Evolutionary conservation across 2,888 invertebrate species (phyloP).

Genomic region (Pseudococcus jackbeardsleyi): DNA sequence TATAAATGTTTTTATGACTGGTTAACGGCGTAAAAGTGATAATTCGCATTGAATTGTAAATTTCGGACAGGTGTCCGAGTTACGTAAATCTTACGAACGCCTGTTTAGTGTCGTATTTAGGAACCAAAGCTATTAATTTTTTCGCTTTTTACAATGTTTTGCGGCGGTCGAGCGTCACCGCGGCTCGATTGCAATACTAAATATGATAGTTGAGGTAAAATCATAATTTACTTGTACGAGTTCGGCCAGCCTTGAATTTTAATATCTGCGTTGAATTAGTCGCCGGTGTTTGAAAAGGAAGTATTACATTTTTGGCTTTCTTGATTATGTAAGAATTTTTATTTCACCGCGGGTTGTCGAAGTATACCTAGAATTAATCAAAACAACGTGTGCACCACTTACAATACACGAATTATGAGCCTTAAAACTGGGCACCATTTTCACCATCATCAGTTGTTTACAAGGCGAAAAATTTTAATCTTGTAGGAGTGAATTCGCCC

Average conservation of each 20-base stretch:
- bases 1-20: background rate
- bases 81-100: conserved; percentile 36
- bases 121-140: conserved; percentile 43
- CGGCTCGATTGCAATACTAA: background rate
- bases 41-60: conserved; percentile 45
- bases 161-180: background rate
- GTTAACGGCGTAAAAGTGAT: conserved; percentile 9
- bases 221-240: background rate
- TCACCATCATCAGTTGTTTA: no score
- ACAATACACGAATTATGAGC: background rate
- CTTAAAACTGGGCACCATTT: no score
- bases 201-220: conserved; percentile 1
- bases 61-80: conserved; percentile 42
- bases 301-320: background rate
- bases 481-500: background rate
- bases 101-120: conserved; percentile 23
- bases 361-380: background rate
- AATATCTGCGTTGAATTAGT: background rate
- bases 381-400: background rate
- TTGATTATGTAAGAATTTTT: background rate
- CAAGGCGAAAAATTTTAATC: background rate
- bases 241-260: conserved; percentile 36
- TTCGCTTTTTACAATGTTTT: conserved; percentile 45
- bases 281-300: background rate
- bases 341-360: background rate